These are phyloP conservation scores for Gambusia affinis DNA, from an alignment of 2,113 vertebrate genomes.

Conservation along the genomic window DNA sequence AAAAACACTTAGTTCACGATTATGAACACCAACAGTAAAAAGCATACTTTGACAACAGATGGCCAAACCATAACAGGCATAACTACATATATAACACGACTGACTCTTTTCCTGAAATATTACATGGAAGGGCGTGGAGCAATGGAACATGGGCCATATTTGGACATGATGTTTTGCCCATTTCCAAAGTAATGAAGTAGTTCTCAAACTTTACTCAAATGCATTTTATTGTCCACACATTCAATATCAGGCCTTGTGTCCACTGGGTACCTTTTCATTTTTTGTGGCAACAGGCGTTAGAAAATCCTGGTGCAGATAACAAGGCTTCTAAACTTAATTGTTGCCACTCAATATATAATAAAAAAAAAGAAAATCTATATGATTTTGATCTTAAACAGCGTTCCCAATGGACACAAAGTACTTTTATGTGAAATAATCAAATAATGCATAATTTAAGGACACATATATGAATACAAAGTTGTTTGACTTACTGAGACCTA, in stretches of 20 bases:
- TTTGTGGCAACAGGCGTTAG: not conserved
- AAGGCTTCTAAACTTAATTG: not conserved
- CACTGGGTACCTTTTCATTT: conserved; percentile 46
- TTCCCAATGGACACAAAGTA: conserved; percentile 57
- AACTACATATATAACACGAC: conserved; percentile 19
- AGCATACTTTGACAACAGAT: conserved; percentile 50
- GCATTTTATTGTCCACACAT: conserved; percentile 16
- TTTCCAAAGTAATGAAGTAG: conserved; percentile 14
- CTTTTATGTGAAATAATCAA: conserved; percentile 1
- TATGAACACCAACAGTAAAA: conserved; percentile 53
- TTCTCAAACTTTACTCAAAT: conserved; percentile 23
- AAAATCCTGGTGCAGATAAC: not conserved
- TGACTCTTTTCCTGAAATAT: conserved; percentile 11
- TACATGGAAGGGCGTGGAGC: conserved; percentile 12
- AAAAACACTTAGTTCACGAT: conserved; percentile 39
- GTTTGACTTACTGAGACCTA: conserved; percentile 4
- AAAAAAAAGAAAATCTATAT: not conserved
- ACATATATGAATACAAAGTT: conserved; percentile 6
- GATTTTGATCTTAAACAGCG: conserved; percentile 22
- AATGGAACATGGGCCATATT: conserved; percentile 25
- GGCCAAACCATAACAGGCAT: conserved; percentile 16
- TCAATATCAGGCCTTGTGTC: conserved; percentile 33
- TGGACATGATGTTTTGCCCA: conserved; percentile 19
- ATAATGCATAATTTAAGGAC: not conserved
- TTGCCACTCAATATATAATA: not conserved